phyloP scores from a whole-genome alignment of 2,888 invertebrate species.

The Pomacea canaliculata region DNA sequence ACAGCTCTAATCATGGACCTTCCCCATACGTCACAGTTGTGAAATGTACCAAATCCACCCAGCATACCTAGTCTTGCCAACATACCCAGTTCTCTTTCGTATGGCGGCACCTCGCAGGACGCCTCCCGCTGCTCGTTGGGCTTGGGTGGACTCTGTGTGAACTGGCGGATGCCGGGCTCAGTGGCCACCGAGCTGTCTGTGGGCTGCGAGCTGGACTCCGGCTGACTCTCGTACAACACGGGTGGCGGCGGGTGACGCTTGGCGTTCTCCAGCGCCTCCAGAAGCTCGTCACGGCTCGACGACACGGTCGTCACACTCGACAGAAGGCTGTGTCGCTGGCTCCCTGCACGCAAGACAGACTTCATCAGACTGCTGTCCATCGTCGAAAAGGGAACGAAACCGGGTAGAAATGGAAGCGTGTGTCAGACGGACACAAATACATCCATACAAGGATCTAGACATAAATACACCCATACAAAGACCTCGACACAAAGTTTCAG shows the following conservation, averaged over 20 bases:
- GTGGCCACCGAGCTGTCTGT: conserved; percentile 64
- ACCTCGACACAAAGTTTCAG: neutral
- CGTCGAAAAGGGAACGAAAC: neutral
- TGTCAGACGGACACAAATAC: neutral
- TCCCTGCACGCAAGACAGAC: conserved; percentile 38
- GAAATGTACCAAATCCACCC: neutral
- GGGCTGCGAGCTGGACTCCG: conserved; percentile 51
- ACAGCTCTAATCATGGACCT: too few species aligned
- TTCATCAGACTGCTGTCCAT: neutral
- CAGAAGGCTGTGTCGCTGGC: conserved; percentile 62
- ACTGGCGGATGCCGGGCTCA: conserved; percentile 63
- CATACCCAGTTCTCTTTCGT: conserved; percentile 39
- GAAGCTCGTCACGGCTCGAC: conserved; percentile 62
- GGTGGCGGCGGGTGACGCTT: conserved; percentile 57
- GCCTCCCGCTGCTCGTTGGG: conserved; percentile 65
- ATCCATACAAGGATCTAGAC: neutral
- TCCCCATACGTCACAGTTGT: too few species aligned
- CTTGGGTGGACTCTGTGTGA: conserved; percentile 64
- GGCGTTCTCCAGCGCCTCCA: conserved; percentile 62
- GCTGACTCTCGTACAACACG: conserved; percentile 57
- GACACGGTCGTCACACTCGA: conserved; percentile 65
- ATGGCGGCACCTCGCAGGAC: conserved; percentile 61
- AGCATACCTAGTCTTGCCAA: neutral
- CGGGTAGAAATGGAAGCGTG: neutral
- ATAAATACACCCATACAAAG: neutral